Percentiles rank a stretch among this genome's conserved stretches.
These are phyloP conservation scores for Saturnia japonica DNA, from an alignment of 2,888 invertebrate species.

Conservation along the genomic window DNA sequence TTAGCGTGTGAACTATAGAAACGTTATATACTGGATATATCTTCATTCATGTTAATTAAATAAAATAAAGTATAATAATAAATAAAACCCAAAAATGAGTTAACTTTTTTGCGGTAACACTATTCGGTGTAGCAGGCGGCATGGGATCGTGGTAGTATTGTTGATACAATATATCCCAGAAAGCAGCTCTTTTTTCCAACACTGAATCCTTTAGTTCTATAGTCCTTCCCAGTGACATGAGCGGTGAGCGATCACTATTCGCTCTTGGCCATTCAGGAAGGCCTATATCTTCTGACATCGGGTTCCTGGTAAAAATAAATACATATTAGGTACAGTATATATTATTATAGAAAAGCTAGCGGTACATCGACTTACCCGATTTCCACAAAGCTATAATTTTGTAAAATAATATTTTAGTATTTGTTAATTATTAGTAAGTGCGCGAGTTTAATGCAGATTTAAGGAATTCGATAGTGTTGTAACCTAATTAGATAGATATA, in stretches of 20 bases:
- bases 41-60: background rate
- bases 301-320: conserved; percentile 40
- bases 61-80: background rate
- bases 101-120: background rate
- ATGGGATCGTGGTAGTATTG: conserved; percentile 42
- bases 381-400: too few relatives aligned
- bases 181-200: conserved; percentile 34
- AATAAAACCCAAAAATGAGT: conserved; percentile 1
- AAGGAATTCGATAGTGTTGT: too few relatives aligned
- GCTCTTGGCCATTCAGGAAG: conserved; percentile 45
- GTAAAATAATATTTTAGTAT: too few relatives aligned
- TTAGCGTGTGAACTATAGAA: too few relatives aligned
- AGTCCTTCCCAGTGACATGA: conserved; percentile 43
- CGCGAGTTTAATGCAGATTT: too few relatives aligned
- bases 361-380: too few relatives aligned
- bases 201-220: conserved; percentile 37
- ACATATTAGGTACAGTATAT: too few relatives aligned
- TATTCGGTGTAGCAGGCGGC: conserved; percentile 32
- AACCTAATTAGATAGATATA: too few relatives aligned
- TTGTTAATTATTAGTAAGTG: too few relatives aligned
- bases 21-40: too few relatives aligned
- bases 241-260: conserved; percentile 35
- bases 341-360: too few relatives aligned
- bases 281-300: conserved; percentile 38
- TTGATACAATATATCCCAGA: conserved; percentile 54